These are phyloP conservation scores for Hirtodrosophila confusa DNA, from an alignment of 2,888 invertebrate species.

Conservation along the genomic window DNA sequence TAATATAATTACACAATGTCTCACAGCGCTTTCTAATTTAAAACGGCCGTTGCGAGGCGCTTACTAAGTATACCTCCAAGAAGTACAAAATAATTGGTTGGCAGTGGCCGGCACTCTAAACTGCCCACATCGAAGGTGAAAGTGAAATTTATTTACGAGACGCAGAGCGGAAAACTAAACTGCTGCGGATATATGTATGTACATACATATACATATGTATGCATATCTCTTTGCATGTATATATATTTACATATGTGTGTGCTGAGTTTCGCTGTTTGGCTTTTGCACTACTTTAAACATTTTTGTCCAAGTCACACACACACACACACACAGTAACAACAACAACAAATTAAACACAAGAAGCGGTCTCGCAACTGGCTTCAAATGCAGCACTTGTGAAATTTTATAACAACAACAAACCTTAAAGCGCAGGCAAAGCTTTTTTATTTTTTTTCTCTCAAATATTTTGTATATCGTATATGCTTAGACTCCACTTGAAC, in stretches of 20 bases:
- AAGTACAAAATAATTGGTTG: conserved; percentile 59
- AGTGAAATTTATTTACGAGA: conserved; percentile 60
- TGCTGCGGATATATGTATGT: conserved; percentile 8
- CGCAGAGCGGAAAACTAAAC: conserved; percentile 32
- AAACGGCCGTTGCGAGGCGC: conserved; percentile 17
- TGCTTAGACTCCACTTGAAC: conserved; percentile 69
- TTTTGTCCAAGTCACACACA: conserved; percentile 38
- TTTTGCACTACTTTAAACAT: conserved; percentile 47
- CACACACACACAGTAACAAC: conserved; percentile 19
- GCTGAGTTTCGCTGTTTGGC: conserved; percentile 41
- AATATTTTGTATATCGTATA: conserved; percentile 22
- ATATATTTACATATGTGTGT: conserved; percentile 4
- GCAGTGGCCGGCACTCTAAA: conserved; percentile 39
- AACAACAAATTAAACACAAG: conserved; percentile 27
- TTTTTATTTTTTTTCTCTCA: conserved; percentile 36
- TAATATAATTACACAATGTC: background rate
- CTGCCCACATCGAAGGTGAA: conserved; percentile 71
- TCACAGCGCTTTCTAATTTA: conserved; percentile 62
- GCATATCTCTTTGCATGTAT: background rate
- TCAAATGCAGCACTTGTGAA: conserved; percentile 67
- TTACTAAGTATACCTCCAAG: conserved; percentile 33
- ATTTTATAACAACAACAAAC: conserved; percentile 48
- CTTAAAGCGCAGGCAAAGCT: conserved; percentile 63
- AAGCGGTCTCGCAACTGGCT: conserved; percentile 45
- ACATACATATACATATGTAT: background rate